Evolutionary conservation across 2,888 invertebrate species (phyloP).

Genomic region (Camptogramma bilineatum): DNA sequence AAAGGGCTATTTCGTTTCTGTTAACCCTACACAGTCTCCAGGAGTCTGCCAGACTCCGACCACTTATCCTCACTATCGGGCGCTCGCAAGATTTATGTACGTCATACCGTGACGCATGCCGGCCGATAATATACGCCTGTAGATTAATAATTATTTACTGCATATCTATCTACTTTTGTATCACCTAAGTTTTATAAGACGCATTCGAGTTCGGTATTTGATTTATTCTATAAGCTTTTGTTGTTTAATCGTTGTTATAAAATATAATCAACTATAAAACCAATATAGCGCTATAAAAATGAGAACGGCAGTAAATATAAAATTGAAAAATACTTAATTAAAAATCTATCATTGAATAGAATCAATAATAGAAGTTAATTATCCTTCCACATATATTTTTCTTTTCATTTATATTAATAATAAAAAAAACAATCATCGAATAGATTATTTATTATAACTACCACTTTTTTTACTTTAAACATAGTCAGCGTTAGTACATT

Average conservation of each 20-base stretch:
- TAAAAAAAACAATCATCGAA: too few species aligned
- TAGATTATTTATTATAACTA: too few species aligned
- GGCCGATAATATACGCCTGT: slow-evolving; percentile 47
- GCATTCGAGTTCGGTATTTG: neutral
- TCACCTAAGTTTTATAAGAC: neutral
- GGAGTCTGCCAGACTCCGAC: slow-evolving; percentile 24
- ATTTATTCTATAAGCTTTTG: neutral
- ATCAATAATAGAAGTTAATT: neutral
- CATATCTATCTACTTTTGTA: neutral
- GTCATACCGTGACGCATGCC: slow-evolving; percentile 63
- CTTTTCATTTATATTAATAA: too few species aligned
- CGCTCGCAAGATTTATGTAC: slow-evolving; percentile 59
- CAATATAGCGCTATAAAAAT: neutral
- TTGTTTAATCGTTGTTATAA: neutral
- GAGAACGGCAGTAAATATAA: neutral
- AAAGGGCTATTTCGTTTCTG: neutral
- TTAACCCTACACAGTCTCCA: slow-evolving; percentile 18
- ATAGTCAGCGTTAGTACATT: slow-evolving; percentile 6
- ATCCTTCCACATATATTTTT: neutral
- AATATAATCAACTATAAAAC: neutral
- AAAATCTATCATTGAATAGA: neutral
- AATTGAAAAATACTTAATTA: neutral
- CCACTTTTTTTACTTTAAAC: neutral
- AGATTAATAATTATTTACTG: slow-evolving; percentile 25
- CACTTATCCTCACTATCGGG: slow-evolving; percentile 50